Evolutionary conservation across 1,140 invertebrate species (phyloP), one percentile per base, ranked within the genome.

Genomic region (Mycetomoellerius zeteki): DNA sequence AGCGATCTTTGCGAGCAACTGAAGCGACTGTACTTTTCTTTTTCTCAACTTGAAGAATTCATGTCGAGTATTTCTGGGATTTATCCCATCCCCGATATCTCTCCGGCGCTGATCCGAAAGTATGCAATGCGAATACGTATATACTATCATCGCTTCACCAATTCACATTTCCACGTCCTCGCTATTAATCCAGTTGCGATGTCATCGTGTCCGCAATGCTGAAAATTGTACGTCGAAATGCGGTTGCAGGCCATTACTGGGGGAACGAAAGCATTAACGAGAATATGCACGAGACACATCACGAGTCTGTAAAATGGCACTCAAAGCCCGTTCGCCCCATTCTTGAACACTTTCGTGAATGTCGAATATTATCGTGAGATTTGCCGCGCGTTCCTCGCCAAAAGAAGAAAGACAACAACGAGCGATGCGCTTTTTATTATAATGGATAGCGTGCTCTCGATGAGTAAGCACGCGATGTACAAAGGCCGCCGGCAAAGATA

Each of bases 381-480:
- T 81, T 71, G 65, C 50, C 24, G 21, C 21, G 27, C 24, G 19
- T 37, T 8, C 21, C n/a, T 33, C 43, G 43, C 50, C 24, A 43
- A 72, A 56, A 37, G 21, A 21, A 52, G 14, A 67, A 54, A 80
- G 77, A 56, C 65, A 72, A 56, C 47, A 33, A 37, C 24, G 43
- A 54, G 30, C 47, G 30, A 56, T 56, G 78, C 78, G 65, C 75
- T 64, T 54, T 78, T 76, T 81, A 81, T 81, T 71, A 71, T 37
- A 71, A 71, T 47, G 65, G 50, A 81, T 81, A 69, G 50, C 65
- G 78, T 43, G 64, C 65, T 81, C 33, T 71, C 30, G 65, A 71
- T 81, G 78, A 81, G 37, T 67, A 81, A 71, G 78, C 78, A 50
- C 30, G 65, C 65, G 78, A 56, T 43, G 64, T 81, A 81, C 65